These are phyloP conservation scores for Cantharis rufa DNA, from an alignment of 2,888 invertebrate species.

Conservation along the genomic window DNA sequence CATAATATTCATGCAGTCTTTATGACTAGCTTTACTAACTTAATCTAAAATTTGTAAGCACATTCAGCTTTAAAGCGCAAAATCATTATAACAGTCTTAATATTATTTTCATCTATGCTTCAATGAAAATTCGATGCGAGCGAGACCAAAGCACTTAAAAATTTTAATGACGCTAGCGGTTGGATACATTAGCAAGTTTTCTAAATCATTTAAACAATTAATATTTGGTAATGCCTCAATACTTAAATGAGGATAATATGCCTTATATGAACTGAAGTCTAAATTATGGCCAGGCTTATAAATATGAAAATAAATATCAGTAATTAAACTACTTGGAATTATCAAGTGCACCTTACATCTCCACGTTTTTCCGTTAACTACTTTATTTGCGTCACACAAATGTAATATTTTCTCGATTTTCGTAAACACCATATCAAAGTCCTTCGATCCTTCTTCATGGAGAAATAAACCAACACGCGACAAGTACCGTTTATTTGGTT, in stretches of 20 bases:
- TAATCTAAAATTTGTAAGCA: background rate
- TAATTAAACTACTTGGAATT: slow-evolving; percentile 69
- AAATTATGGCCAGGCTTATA: slow-evolving; percentile 51
- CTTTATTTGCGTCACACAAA: slow-evolving; percentile 39
- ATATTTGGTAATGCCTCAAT: slow-evolving; percentile 73
- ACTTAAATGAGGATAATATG: slow-evolving; percentile 78
- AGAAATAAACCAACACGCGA: slow-evolving; percentile 69
- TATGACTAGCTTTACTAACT: background rate
- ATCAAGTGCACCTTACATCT: slow-evolving; percentile 72
- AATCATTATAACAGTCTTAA: background rate
- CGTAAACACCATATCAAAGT: slow-evolving; percentile 61
- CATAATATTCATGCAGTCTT: background rate
- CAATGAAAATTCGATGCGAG: slow-evolving; percentile 13
- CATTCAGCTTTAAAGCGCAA: background rate
- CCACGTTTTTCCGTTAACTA: slow-evolving; percentile 54
- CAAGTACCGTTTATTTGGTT: slow-evolving; percentile 60
- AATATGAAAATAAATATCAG: slow-evolving; percentile 58
- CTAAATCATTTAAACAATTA: slow-evolving; percentile 38
- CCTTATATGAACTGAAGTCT: slow-evolving; percentile 59
- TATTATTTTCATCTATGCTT: slow-evolving; percentile 53
- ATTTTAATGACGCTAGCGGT: background rate
- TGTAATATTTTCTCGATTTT: slow-evolving; percentile 61
- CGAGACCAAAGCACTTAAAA: slow-evolving; percentile 7
- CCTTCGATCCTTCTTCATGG: slow-evolving; percentile 71
- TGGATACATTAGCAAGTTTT: slow-evolving; percentile 5